Percentiles rank a stretch among this genome's conserved stretches.
phyloP scores from a whole-genome alignment of 2,113 vertebrate species.

The Monarcha castaneiventris region DNA sequence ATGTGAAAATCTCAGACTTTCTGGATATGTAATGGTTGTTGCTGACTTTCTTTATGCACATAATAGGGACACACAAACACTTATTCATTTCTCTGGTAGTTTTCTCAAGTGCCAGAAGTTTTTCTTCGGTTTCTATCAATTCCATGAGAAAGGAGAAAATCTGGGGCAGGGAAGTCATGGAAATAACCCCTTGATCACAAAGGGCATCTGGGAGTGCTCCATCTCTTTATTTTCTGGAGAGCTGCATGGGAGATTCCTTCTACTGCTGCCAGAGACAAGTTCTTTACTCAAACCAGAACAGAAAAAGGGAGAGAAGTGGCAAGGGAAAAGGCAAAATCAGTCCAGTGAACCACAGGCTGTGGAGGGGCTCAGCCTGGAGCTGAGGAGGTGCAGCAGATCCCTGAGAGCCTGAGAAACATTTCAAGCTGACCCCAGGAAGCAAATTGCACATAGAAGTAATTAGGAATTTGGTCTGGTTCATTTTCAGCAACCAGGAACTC shows the following conservation, averaged over 20 bases:
- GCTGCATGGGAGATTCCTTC: not conserved
- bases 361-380: not conserved
- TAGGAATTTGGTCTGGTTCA: not conserved
- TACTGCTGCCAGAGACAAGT: not conserved
- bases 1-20: not conserved
- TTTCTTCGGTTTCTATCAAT: not conserved
- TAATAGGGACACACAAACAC: not conserved
- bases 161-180: not conserved
- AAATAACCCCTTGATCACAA: not conserved
- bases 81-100: not conserved
- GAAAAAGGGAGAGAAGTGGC: not conserved
- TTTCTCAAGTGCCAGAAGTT: not conserved
- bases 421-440: not conserved
- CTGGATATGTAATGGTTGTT: not conserved
- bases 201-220: not conserved
- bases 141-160: not conserved
- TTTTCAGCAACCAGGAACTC: not conserved
- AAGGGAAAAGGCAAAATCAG: not conserved
- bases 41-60: not conserved
- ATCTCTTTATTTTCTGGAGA: not conserved
- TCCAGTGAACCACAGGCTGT: not conserved
- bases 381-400: not conserved
- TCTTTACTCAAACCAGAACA: not conserved
- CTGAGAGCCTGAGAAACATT: not conserved
- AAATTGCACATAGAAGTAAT: not conserved